These are phyloP conservation scores for Tragelaphus buxtoni DNA, from an alignment of 2,113 vertebrate genomes.

Conservation along the genomic window DNA sequence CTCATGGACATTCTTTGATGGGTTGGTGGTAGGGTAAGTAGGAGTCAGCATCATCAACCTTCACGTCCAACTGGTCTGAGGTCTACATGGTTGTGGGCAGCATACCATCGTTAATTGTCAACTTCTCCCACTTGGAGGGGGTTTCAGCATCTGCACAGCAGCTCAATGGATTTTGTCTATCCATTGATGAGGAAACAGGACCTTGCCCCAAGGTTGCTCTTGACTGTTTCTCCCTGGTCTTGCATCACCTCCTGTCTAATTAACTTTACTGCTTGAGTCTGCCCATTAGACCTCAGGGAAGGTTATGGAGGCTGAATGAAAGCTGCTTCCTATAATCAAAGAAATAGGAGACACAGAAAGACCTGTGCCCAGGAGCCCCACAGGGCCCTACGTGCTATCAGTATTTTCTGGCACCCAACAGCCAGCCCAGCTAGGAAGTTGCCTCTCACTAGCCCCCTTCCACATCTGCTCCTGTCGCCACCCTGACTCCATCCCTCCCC, in stretches of 20 bases:
- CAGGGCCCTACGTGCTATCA: not conserved
- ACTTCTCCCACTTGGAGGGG: not conserved
- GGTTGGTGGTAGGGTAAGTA: not conserved
- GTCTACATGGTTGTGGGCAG: not conserved
- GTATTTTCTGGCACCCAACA: not conserved
- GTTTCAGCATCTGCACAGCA: not conserved
- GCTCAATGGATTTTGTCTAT: not conserved
- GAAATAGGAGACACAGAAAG: not conserved
- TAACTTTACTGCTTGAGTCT: not conserved
- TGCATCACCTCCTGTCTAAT: not conserved
- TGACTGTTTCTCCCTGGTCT: not conserved
- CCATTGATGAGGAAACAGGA: not conserved
- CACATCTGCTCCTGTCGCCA: not conserved
- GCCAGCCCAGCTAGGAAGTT: not conserved
- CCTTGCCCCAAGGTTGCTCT: not conserved
- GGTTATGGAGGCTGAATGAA: not conserved
- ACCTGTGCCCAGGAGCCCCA: not conserved
- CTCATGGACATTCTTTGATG: not conserved
- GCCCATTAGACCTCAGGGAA: not conserved
- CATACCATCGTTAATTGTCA: fast-evolving
- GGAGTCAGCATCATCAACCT: not conserved
- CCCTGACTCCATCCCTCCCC: fast-evolving
- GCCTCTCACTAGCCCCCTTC: not conserved
- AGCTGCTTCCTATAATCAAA: not conserved
- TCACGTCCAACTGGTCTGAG: not conserved